phyloP scores from a whole-genome alignment of 2,797 vertebrate species.

The Falco peregrinus region DNA sequence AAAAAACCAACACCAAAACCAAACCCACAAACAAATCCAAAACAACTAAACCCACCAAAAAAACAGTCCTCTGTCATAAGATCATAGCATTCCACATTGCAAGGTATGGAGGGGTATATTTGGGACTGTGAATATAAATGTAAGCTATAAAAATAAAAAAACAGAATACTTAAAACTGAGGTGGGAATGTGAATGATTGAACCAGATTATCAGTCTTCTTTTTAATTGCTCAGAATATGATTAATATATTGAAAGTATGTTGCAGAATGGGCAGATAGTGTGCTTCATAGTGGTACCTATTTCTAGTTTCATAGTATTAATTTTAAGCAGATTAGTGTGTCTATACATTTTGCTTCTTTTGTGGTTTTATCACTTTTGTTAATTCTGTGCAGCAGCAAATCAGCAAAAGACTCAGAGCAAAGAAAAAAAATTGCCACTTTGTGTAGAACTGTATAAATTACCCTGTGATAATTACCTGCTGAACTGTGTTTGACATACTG shows the following conservation, averaged over 20 bases:
- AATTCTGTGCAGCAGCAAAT: background rate
- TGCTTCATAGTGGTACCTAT: background rate
- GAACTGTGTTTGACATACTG: background rate
- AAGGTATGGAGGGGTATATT: background rate
- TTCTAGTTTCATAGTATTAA: background rate
- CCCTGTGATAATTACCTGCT: background rate
- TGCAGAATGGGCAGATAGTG: background rate
- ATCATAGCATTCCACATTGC: background rate
- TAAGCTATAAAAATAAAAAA: background rate
- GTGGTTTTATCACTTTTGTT: background rate
- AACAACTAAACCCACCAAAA: too few species aligned
- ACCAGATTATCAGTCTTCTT: background rate
- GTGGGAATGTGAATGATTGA: background rate
- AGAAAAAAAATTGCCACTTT: background rate
- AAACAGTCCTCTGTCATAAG: background rate
- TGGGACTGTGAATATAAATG: background rate
- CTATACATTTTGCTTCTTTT: background rate
- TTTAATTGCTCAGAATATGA: background rate
- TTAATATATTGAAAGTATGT: background rate
- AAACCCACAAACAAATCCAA: too few species aligned
- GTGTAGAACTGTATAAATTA: background rate
- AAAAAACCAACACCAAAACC: too few species aligned
- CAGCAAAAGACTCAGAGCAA: background rate
- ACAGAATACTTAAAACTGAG: background rate
- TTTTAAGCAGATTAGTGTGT: background rate